Percentiles rank a stretch among this genome's conserved stretches.
Conservation (phyloP, 2,113 vertebrate genomes). For the Xyliphius kryptos region DNA sequence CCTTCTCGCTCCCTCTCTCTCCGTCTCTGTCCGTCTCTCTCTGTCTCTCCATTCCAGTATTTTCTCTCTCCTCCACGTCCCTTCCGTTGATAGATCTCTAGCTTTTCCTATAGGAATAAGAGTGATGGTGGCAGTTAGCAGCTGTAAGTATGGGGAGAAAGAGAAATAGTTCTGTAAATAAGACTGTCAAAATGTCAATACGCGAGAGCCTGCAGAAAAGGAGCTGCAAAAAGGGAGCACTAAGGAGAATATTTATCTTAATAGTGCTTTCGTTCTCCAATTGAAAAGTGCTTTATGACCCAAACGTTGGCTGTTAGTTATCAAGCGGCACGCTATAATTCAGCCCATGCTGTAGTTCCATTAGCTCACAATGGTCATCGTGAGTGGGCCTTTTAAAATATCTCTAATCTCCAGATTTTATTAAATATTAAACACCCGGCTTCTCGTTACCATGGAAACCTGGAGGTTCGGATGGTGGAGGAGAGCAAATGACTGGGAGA, state of each 20-base stretch:
- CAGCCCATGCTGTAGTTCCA: conserved; percentile 6
- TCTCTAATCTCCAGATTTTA: conserved; percentile 22
- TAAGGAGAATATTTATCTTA: conserved; percentile 1
- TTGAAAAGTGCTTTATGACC: conserved; percentile 11
- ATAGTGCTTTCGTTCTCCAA: conserved; percentile 1
- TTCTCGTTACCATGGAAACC: conserved; percentile 40
- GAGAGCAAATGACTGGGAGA: conserved; percentile 11
- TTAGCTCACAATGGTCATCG: conserved; percentile 12
- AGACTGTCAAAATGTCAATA: conserved; percentile 8
- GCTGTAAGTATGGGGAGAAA: conserved; percentile 8
- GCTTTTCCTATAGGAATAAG: conserved; percentile 21
- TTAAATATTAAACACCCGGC: conserved; percentile 36
- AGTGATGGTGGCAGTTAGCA: conserved; percentile 14
- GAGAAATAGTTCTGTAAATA: conserved; percentile 11
- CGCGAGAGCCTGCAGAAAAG: background rate
- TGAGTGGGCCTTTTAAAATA: conserved; percentile 20
- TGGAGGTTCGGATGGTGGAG: conserved; percentile 32
- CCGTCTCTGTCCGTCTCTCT: conserved; percentile 36
- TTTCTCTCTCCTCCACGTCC: background rate
- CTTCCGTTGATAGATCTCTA: conserved; percentile 22
- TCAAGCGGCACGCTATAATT: background rate
- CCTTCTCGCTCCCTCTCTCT: conserved; percentile 41
- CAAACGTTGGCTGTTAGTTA: conserved; percentile 7
- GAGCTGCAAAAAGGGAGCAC: background rate
- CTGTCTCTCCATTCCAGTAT: conserved; percentile 39